Base-by-base conservation (phyloP, 2,113 vertebrate species). In the Cairina moschata region DNA sequence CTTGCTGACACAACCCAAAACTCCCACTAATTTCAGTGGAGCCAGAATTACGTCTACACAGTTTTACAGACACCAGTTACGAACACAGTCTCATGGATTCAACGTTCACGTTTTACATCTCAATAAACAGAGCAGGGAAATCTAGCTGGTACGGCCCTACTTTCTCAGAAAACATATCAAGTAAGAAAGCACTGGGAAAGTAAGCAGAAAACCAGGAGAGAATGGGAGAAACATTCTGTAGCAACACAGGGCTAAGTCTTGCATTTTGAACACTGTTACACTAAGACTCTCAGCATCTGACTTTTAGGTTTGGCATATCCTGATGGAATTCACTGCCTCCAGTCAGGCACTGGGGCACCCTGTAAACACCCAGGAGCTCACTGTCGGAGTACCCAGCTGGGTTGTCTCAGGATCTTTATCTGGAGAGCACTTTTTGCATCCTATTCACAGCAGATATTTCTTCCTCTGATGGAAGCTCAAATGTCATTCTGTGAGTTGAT, bases 91-190 rank as follows among this genome's bases (percentile, higher is more conserved):
- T 67, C 0, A 0, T 67, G 13, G 9, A 71, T 69, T 77, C n/a
- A 91, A 6, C 9, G 36, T 52, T 59, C 40, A 60, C 8, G 34
- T 44, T 84, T 84, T 79, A 6, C 34, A 42, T 25, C 34, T 92
- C 54, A 65, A 28, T 8, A 73, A 90, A 14, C 17, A 56, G 28
- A 84, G 74, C 15, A 34, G 10, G 38, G 7, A 76, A 73, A 68
- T 52, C 15, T 44, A 40, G 17, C 5, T 73, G 48, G 4, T 38
- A 52, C 6, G 5, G 15, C 42, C 7, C 16, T 59, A 52, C 58
- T 68, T 90, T 89, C 32, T 34, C 38, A 72, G 26, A 78, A 81
- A 72, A 44, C n/a, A 91, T 83, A 77, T 38, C 23, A 63, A 81
- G 56, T 75, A 28, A 72, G 17, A 13, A 50, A 81, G 38, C 20